Evolutionary conservation across 1,140 invertebrate genomes (phyloP).

Genomic region (Spodoptera litura): DNA sequence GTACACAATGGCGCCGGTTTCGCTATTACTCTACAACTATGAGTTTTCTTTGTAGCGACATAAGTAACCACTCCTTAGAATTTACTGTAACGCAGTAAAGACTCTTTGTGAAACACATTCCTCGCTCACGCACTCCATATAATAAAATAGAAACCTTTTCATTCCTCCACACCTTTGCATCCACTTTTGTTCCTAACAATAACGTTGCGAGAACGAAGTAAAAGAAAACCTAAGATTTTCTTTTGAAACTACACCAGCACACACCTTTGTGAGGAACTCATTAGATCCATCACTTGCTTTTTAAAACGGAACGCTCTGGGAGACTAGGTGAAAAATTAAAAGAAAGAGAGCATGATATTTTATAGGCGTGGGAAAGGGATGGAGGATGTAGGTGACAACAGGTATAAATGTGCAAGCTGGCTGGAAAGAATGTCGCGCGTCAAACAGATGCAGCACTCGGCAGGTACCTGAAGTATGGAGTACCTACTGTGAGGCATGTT

Average conservation of each 20-base stretch:
- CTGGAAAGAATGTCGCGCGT: background rate
- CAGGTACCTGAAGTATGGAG: background rate
- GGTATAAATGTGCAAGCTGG: constrained; percentile 9
- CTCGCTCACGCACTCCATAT: background rate
- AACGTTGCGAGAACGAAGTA: background rate
- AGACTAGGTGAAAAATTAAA: constrained; percentile 12
- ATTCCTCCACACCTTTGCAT: constrained; percentile 22
- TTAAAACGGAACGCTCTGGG: background rate
- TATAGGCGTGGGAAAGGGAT: background rate
- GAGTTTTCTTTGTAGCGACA: constrained; percentile 14
- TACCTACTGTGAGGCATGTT: background rate
- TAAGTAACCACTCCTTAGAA: background rate
- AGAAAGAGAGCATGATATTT: background rate
- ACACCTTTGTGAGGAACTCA: background rate
- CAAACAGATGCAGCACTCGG: background rate
- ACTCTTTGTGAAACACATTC: constrained; percentile 16
- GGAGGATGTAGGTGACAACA: constrained; percentile 19
- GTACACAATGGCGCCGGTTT: background rate
- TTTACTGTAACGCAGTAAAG: background rate
- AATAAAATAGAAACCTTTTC: constrained; percentile 29
- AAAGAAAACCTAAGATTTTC: background rate
- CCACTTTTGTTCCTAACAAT: constrained; percentile 3
- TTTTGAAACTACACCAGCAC: background rate
- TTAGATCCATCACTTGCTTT: constrained; percentile 20
- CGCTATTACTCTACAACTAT: background rate